Conservation (phyloP, 2,888 invertebrate species). For the Atherix ibis region DNA sequence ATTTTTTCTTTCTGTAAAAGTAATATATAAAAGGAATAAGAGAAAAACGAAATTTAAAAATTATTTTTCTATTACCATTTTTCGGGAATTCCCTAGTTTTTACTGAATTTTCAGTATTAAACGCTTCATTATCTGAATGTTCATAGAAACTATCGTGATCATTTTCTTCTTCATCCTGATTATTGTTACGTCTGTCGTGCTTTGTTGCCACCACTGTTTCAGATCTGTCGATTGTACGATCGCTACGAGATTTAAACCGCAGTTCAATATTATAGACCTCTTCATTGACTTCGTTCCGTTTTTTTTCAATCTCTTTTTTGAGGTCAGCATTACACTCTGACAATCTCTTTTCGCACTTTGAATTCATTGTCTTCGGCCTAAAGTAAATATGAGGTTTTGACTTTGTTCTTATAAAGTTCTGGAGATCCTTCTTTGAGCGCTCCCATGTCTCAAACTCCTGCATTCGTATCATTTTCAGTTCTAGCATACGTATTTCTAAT, state of each 20-base stretch:
- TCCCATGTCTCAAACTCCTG: slow-evolving; percentile 85
- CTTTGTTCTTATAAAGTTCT: slow-evolving; percentile 75
- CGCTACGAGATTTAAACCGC: slow-evolving; percentile 17
- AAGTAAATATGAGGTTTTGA: slow-evolving; percentile 77
- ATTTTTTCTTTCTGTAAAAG: too few relatives aligned
- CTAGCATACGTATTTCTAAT: slow-evolving; percentile 72
- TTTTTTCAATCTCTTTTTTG: slow-evolving; percentile 47
- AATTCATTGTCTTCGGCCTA: slow-evolving; percentile 63
- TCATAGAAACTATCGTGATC: slow-evolving; percentile 31
- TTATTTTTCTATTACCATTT: too few relatives aligned
- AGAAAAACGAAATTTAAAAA: too few relatives aligned
- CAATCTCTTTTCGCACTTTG: slow-evolving; percentile 49
- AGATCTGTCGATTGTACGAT: slow-evolving; percentile 9
- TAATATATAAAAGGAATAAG: too few relatives aligned
- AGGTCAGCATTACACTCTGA: slow-evolving; percentile 44
- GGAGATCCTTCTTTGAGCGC: slow-evolving; percentile 54
- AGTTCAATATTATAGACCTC: slow-evolving; percentile 48
- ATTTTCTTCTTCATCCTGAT: slow-evolving; percentile 34
- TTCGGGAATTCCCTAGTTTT: too few relatives aligned
- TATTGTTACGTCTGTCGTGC: slow-evolving; percentile 32
- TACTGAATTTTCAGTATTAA: too few relatives aligned
- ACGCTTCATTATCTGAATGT: slow-evolving; percentile 31
- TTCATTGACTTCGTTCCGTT: slow-evolving; percentile 44
- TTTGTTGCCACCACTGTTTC: slow-evolving; percentile 30
- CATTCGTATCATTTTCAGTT: slow-evolving; percentile 77